Conservation (phyloP, 2,113 vertebrate genomes). For the Diglossa brunneiventris region DNA sequence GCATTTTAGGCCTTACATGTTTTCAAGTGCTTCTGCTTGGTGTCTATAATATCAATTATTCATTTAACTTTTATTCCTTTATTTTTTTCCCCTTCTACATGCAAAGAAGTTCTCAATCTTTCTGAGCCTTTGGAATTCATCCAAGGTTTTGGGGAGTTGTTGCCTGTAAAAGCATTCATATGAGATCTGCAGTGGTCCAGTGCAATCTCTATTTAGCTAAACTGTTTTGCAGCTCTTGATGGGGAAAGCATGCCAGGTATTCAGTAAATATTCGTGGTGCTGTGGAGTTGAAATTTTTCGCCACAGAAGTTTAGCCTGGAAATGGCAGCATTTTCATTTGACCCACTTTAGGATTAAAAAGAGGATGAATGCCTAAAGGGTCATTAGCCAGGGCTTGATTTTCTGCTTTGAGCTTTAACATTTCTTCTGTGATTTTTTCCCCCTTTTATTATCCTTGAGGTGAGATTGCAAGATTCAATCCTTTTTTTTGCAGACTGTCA, state of each 20-base stretch:
- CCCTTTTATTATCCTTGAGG: background rate
- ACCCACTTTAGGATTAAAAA: background rate
- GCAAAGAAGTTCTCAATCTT: background rate
- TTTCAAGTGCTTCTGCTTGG: background rate
- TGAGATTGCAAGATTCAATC: background rate
- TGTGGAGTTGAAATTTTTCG: background rate
- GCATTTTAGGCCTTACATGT: background rate
- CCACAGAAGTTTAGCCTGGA: background rate
- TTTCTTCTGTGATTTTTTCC: background rate
- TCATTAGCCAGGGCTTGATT: background rate
- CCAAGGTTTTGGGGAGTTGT: background rate
- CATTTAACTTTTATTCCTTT: background rate
- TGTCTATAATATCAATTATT: background rate
- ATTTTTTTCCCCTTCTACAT: background rate
- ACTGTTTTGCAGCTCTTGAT: conserved; percentile 60
- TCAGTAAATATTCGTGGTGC: background rate
- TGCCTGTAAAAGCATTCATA: conserved; percentile 27
- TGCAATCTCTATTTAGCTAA: conserved; percentile 64
- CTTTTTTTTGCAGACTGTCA: background rate
- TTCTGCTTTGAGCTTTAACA: background rate
- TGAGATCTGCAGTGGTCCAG: conserved; percentile 42
- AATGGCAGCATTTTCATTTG: background rate
- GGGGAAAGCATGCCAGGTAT: conserved; percentile 56
- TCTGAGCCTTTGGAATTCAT: conserved; percentile 29
- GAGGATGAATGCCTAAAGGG: background rate